Evolutionary conservation across 2,888 invertebrate species (phyloP).

Genomic region (Tineola bisselliella): DNA sequence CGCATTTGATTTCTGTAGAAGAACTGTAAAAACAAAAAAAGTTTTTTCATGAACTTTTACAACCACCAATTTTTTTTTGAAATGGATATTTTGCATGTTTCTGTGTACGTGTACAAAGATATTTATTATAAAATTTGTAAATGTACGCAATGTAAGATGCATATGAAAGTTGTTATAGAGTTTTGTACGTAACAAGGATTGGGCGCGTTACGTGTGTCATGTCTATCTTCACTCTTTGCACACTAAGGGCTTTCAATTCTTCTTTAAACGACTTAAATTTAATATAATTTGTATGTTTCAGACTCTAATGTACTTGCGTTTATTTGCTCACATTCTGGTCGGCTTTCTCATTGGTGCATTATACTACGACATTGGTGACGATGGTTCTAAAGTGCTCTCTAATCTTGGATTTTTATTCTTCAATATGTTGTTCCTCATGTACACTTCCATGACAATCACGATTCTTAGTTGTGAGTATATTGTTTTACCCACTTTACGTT

Average conservation of each 20-base stretch:
- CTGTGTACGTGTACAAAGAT: too few species aligned
- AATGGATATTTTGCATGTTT: too few species aligned
- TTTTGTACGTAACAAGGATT: too few species aligned
- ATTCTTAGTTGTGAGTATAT: conserved; percentile 90
- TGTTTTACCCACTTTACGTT: neutral
- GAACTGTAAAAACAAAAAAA: too few species aligned
- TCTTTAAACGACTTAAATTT: neutral
- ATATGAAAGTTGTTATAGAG: too few species aligned
- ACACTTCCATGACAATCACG: conserved; percentile 99
- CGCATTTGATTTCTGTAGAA: too few species aligned
- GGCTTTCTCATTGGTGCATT: conserved; percentile 94
- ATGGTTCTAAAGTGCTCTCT: conserved; percentile 94
- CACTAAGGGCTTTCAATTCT: neutral
- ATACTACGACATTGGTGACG: conserved; percentile 95
- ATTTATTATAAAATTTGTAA: too few species aligned
- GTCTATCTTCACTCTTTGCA: too few species aligned
- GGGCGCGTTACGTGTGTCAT: too few species aligned
- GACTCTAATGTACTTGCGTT: conserved; percentile 94
- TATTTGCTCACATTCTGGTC: conserved; percentile 93
- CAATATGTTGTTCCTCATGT: conserved; percentile 98
- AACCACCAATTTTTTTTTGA: too few species aligned
- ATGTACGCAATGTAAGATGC: too few species aligned
- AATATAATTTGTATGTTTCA: conserved; percentile 52
- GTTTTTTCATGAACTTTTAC: too few species aligned
- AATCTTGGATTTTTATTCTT: conserved; percentile 98